Base-by-base conservation (phyloP, 2,888 invertebrate genomes). In the Aphidoletes aphidimyza region DNA sequence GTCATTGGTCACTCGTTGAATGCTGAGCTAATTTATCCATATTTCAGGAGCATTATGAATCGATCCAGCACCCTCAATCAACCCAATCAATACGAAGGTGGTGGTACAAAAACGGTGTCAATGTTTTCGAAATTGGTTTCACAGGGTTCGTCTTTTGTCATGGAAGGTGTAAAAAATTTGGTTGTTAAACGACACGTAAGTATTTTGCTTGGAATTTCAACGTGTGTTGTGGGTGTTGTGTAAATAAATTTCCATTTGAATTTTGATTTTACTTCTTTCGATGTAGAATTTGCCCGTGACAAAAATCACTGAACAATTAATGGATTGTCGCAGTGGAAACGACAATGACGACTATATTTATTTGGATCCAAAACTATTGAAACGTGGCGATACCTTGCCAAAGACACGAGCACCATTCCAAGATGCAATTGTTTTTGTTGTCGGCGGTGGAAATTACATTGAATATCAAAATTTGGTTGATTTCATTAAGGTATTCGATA, bases 121-220 rank as follows among this genome's bases (percentile, higher is more conserved):
- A 99, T 99, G 99, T 98, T 99, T 91, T 97, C 98, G 11, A 99
- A 99, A 90, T 92, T 99, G 85, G 96, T 99, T 88, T 96, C 96
- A 11, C 98, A 98, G 89, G 98, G 98, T 34, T 99, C 98, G 0
- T 97, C 97, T 47, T 98, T 99, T 89, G 98, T 99, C 0, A 99
- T 99, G 98, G 99, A 99, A 90, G 99, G 98, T 49, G 98, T 99
- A 0, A 98, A 98, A 90, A 99, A 99, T 92, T 93, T 99, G 87
- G 99, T 99, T 26, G 97, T 99, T 11, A 99, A 99, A 90, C 95
- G 96, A 91, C 98, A 99, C 91, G 97, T 96, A 90, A 93, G 94
- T 92, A 83, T 84, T 30, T 1, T 17, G 2, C 3, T 14, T 78
- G 5, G 9, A 26, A 83, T n/a, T n/a, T n/a, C n/a, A n/a, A n/a